These are phyloP conservation scores for Meghimatium bilineatum DNA, from an alignment of 2,888 invertebrate species.

Conservation along the genomic window DNA sequence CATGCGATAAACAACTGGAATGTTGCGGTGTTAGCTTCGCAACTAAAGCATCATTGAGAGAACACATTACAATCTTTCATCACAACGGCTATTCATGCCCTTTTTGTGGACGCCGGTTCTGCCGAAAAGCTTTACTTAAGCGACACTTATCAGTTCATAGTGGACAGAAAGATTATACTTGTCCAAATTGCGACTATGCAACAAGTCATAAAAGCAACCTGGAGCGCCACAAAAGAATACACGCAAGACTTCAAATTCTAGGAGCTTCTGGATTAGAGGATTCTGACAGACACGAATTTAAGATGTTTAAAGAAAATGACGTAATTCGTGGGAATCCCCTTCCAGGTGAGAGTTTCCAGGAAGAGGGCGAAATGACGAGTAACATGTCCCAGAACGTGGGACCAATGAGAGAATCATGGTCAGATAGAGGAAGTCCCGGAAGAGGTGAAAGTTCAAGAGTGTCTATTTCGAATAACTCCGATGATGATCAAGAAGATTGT, in stretches of 20 bases:
- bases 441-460: neutral
- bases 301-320: slow-evolving; percentile 25
- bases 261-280: slow-evolving; percentile 34
- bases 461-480: neutral
- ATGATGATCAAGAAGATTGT: slow-evolving; percentile 43
- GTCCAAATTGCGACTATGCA: slow-evolving; percentile 77
- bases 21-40: slow-evolving; percentile 77
- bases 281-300: neutral
- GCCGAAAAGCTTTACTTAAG: slow-evolving; percentile 78
- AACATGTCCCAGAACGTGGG: neutral
- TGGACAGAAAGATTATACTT: slow-evolving; percentile 78
- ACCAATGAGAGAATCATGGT: neutral
- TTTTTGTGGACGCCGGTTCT: slow-evolving; percentile 77
- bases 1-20: slow-evolving; percentile 74
- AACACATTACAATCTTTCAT: slow-evolving; percentile 77
- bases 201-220: slow-evolving; percentile 79
- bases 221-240: slow-evolving; percentile 77
- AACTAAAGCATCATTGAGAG: slow-evolving; percentile 77
- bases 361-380: neutral
- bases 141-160: slow-evolving; percentile 78
- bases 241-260: slow-evolving; percentile 49
- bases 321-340: slow-evolving; percentile 13
- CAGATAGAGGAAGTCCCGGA: neutral
- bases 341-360: neutral
- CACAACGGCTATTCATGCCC: slow-evolving; percentile 78